These are phyloP conservation scores for Homalodisca vitripennis DNA, from an alignment of 1,140 invertebrate species.

Conservation along the genomic window DNA sequence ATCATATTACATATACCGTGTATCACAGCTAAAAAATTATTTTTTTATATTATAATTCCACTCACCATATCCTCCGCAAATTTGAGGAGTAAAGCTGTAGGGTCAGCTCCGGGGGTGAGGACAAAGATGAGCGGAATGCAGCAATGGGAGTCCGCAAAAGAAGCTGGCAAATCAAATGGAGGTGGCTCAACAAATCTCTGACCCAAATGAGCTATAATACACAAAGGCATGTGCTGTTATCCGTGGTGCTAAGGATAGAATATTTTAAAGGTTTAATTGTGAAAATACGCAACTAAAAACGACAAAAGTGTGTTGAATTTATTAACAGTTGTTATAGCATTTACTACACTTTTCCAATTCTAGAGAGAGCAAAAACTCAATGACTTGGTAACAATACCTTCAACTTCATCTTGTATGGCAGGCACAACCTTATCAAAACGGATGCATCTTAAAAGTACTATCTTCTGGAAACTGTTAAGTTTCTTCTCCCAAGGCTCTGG, in stretches of 20 bases:
- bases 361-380: too few relatives aligned
- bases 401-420: slow-evolving; percentile 71
- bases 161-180: slow-evolving; percentile 81
- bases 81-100: slow-evolving; percentile 77
- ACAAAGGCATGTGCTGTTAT: slow-evolving; percentile 42
- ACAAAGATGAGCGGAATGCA: slow-evolving; percentile 87
- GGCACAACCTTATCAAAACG: slow-evolving; percentile 87
- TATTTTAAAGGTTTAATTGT: too few relatives aligned
- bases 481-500: slow-evolving; percentile 67
- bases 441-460: slow-evolving; percentile 78
- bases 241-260: too few relatives aligned
- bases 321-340: too few relatives aligned
- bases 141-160: slow-evolving; percentile 81
- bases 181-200: slow-evolving; percentile 81
- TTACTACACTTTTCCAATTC: too few relatives aligned
- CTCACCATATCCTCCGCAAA: slow-evolving; percentile 83
- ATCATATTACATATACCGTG: too few relatives aligned
- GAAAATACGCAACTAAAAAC: too few relatives aligned
- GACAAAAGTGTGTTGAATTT: too few relatives aligned
- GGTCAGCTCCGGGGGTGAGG: slow-evolving; percentile 90
- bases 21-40: too few relatives aligned
- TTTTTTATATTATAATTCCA: too few relatives aligned
- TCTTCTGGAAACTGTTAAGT: slow-evolving; percentile 68
- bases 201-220: slow-evolving; percentile 68
- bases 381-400: too few relatives aligned